Conservation (phyloP, 2,888 invertebrate genomes). For the Eupithecia insigniata region DNA sequence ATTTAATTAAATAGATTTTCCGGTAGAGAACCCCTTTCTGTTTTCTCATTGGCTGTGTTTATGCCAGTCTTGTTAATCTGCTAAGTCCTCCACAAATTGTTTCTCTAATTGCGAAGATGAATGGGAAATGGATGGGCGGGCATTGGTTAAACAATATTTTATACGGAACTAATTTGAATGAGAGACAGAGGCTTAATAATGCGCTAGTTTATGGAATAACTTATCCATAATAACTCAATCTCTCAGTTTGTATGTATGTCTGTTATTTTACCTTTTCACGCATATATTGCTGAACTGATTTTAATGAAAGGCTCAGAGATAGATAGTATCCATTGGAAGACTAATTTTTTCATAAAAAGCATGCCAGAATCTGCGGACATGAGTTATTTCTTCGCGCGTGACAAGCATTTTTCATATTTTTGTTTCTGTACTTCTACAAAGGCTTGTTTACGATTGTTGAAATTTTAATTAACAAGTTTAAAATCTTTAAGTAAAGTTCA, state of each 20-base stretch:
- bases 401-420: neutral
- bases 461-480: constrained; percentile 2
- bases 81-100: constrained; percentile 25
- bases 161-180: neutral
- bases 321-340: too few relatives aligned
- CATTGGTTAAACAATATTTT: neutral
- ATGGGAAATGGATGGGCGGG: neutral
- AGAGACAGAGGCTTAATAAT: neutral
- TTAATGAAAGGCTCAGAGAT: neutral
- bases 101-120: constrained; percentile 7
- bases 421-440: neutral
- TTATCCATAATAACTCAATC: neutral
- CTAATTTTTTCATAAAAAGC: neutral
- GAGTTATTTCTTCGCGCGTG: neutral
- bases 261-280: neutral
- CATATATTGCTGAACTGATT: neutral
- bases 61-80: constrained; percentile 43
- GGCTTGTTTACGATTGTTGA: neutral
- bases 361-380: too few relatives aligned
- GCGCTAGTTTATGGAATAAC: neutral
- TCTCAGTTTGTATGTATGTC: neutral
- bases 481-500: constrained; percentile 20
- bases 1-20: constrained; percentile 41
- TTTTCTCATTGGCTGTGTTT: constrained; percentile 22
- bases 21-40: constrained; percentile 15